Conservation (phyloP, 2,113 vertebrate species). For the Ptilorrhoa leucosticta region DNA sequence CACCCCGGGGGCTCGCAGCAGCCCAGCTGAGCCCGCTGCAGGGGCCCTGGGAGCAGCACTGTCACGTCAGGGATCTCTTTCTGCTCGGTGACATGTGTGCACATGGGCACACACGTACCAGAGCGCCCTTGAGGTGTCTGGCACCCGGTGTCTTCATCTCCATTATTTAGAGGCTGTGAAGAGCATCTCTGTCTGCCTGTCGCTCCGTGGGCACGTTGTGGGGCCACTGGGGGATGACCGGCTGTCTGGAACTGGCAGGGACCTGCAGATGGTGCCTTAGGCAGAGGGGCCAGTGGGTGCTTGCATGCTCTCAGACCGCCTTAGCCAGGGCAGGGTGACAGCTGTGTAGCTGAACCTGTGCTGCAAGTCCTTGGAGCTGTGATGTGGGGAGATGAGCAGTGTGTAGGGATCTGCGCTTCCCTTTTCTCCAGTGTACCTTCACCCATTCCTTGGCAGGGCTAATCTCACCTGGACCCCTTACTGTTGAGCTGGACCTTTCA, state of each 20-base stretch:
- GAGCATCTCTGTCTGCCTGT: background rate
- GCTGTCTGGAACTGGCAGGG: background rate
- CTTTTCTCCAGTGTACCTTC: background rate
- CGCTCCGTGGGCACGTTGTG: rapidly evolving
- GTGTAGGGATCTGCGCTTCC: background rate
- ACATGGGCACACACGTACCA: rapidly evolving
- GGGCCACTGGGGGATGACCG: background rate
- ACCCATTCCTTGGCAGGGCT: background rate
- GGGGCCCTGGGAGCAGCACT: background rate
- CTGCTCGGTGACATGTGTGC: background rate
- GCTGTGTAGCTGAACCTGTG: background rate
- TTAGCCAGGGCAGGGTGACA: background rate
- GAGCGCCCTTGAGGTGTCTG: background rate
- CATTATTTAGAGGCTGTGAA: background rate
- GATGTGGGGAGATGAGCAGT: background rate
- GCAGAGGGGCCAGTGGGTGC: background rate
- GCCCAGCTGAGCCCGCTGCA: background rate
- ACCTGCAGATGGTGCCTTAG: background rate
- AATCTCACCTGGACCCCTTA: background rate
- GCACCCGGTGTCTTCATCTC: background rate
- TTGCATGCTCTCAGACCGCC: background rate
- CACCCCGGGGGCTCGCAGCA: rapidly evolving
- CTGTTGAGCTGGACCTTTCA: background rate
- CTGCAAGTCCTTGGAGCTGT: background rate
- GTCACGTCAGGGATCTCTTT: background rate